Conservation (phyloP, 2,113 vertebrate species). For the Myanophis thanlyinensis region DNA sequence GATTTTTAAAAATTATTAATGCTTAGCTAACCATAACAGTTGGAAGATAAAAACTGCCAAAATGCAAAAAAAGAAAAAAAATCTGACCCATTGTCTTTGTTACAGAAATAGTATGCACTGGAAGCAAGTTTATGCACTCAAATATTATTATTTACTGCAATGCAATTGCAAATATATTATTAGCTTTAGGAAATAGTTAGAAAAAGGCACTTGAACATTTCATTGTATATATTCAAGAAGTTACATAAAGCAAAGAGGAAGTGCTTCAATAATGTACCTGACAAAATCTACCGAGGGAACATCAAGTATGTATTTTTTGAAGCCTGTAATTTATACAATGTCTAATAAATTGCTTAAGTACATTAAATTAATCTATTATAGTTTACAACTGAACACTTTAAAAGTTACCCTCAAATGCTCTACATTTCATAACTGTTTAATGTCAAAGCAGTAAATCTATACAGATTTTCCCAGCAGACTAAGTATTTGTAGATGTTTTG, state of each 20-base stretch:
- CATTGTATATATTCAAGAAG: background rate
- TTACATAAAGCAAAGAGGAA: conserved; percentile 20
- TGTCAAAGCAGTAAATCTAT: conserved; percentile 53
- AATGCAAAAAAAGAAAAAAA: background rate
- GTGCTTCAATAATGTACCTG: conserved; percentile 16
- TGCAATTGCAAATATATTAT: conserved; percentile 39
- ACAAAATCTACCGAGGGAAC: conserved; percentile 34
- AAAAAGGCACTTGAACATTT: conserved; percentile 26
- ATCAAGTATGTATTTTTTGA: conserved; percentile 36
- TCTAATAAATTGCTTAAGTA: conserved; percentile 34
- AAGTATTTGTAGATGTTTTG: conserved; percentile 47
- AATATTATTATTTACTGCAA: conserved; percentile 36
- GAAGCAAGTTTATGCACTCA: background rate
- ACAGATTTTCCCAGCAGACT: conserved; percentile 33
- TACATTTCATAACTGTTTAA: conserved; percentile 49
- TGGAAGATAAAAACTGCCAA: background rate
- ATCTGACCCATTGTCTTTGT: background rate
- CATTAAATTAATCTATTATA: conserved; percentile 38
- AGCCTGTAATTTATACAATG: conserved; percentile 46
- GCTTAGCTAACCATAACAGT: background rate
- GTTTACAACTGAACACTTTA: conserved; percentile 38
- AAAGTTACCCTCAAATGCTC: conserved; percentile 34
- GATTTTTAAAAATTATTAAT: background rate
- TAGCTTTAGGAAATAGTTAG: conserved; percentile 17
- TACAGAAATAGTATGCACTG: background rate